phyloP scores from a whole-genome alignment of 2,113 vertebrate genomes.

The Nannobrachium achirus region DNA sequence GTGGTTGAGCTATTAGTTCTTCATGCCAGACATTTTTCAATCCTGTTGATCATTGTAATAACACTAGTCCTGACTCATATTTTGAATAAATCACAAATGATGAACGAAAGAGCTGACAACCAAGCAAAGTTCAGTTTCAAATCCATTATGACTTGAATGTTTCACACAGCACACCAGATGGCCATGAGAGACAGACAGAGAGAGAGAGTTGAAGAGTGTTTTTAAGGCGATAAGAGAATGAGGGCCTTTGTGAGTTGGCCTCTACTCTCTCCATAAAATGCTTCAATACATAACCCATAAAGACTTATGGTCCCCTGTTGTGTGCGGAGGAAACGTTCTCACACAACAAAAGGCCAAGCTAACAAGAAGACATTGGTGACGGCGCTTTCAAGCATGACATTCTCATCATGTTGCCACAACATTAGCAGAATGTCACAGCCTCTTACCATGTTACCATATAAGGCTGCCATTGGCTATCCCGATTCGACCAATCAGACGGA shows the following conservation, averaged over 20 bases:
- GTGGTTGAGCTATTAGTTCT: no score
- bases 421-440: slow-evolving; percentile 63
- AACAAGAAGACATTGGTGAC: slow-evolving; percentile 31
- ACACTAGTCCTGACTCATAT: background rate
- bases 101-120: background rate
- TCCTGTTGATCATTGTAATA: background rate
- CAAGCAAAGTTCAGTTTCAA: background rate
- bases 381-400: slow-evolving; percentile 60
- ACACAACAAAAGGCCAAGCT: slow-evolving; percentile 23
- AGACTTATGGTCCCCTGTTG: slow-evolving; percentile 22
- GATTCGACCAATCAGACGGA: no score
- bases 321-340: slow-evolving; percentile 23
- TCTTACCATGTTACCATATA: slow-evolving; percentile 36
- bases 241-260: slow-evolving; percentile 7
- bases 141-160: background rate
- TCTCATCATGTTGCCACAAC: slow-evolving; percentile 74
- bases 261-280: background rate
- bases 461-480: slow-evolving; percentile 28
- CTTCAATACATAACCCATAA: no score
- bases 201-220: no score
- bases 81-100: background rate
- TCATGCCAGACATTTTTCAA: no score
- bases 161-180: slow-evolving; percentile 1
- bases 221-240: slow-evolving; percentile 25
- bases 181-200: background rate